Evolutionary conservation across 2,797 vertebrate genomes (phyloP), one percentile per base, ranked within the genome.

Genomic region (Distichodus sexfasciatus): DNA sequence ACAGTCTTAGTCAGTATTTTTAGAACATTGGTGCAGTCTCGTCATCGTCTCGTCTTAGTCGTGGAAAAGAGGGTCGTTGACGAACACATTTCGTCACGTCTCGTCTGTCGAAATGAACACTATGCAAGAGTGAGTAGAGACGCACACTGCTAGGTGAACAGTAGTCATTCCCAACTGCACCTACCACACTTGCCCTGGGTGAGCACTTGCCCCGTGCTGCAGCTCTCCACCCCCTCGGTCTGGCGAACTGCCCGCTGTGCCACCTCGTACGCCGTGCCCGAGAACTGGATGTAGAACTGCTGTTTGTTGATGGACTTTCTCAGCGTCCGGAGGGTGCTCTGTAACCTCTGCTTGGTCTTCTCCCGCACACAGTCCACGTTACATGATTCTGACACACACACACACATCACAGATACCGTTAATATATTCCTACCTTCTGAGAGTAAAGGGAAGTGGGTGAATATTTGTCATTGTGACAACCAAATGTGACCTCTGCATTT

Each of bases 201-300:
- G 5, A 92, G 88, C 75, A 92, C 91, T 80, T 96, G 96, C 35
- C 96, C 96, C 0, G 93, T 87, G 84, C 91, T 86, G 81, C 97
- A 99, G 0, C 80, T 17, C 59, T 93, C 93, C 0, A 85, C 84
- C 24, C 82, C 91, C 43, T 96, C 94, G 0, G 74, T 65, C 15
- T 82, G 82, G 81, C 90, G 91, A 55, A 92, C 90, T 0, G 93
- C 90, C 71, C 93, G 93, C 84, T 95, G 96, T 53, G 94, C 94
- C 74, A 98, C 92, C 80, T 97, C 95, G 17, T 98, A 98, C 75
- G 96, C 95, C 0, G 93, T 93, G 74, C 94, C 96, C 0, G 94
- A 94, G 83, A 98, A 93, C 87, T 94, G 95, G 82, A 99, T 87
- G 80, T 94, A 96, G 87, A 99, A 98, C 84, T 94, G 96, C 84